A percentile compares a stretch with the other conserved stretches of the same genome.
Conservation (phyloP, 2,888 invertebrate genomes). For the Callosobruchus maculatus region DNA sequence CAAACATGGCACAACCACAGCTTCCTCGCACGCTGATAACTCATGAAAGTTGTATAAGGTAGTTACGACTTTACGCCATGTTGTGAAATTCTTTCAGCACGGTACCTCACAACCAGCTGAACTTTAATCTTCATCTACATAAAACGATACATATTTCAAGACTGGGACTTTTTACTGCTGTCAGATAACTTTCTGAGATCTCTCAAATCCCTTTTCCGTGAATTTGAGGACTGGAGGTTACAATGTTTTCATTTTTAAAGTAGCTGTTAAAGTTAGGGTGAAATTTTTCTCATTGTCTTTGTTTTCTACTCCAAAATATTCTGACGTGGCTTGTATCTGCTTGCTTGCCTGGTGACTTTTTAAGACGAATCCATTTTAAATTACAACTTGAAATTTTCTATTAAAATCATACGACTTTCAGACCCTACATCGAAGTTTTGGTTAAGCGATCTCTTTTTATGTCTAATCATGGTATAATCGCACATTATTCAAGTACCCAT, state of each 20-base stretch:
- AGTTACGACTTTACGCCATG: not conserved
- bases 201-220: not conserved
- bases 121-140: not conserved
- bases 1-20: not conserved
- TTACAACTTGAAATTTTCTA: too few species aligned
- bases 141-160: not conserved
- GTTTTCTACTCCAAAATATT: too few species aligned
- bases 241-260: not conserved
- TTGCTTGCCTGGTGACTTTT: too few species aligned
- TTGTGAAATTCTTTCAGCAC: not conserved
- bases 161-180: not conserved
- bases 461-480: too few species aligned
- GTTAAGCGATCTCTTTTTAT: too few species aligned
- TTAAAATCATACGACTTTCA: too few species aligned
- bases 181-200: not conserved
- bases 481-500: too few species aligned
- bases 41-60: not conserved
- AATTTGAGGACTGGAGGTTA: not conserved
- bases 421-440: too few species aligned
- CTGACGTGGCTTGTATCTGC: too few species aligned
- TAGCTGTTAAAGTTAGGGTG: too few species aligned
- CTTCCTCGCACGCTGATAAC: not conserved
- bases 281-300: too few species aligned
- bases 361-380: too few species aligned
- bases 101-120: not conserved